Conservation (phyloP, 2,113 vertebrate genomes). For the Tringa solitaria region DNA sequence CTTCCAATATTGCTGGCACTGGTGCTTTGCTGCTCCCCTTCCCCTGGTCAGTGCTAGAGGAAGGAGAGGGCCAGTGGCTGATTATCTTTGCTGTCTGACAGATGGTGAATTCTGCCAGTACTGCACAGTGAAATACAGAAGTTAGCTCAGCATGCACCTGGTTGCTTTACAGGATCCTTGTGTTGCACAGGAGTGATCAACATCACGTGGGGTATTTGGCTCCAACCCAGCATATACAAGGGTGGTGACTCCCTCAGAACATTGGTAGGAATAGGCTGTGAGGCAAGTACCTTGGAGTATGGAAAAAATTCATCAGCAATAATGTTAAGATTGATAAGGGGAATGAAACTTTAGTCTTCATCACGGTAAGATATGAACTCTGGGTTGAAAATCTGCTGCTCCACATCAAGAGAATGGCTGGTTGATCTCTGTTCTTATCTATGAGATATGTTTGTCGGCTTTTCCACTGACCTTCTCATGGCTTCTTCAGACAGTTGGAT, state of each 20-base stretch:
- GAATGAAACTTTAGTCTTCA: neutral
- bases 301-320: neutral
- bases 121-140: neutral
- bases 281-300: neutral
- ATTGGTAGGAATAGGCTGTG: neutral
- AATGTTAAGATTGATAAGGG: neutral
- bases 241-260: neutral
- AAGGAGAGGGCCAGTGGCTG: neutral
- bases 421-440: neutral
- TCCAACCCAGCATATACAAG: neutral
- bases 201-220: neutral
- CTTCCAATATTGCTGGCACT: neutral
- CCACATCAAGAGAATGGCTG: neutral
- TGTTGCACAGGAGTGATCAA: neutral
- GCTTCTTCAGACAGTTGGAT: neutral
- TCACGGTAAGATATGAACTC: neutral
- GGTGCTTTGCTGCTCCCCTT: neutral
- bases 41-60: neutral
- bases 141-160: fast-evolving
- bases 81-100: neutral
- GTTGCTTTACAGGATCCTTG: neutral
- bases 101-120: neutral
- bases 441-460: neutral
- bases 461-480: neutral
- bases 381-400: neutral